phyloP scores from a whole-genome alignment of 2,888 invertebrate species.

The Endomychus coccineus region DNA sequence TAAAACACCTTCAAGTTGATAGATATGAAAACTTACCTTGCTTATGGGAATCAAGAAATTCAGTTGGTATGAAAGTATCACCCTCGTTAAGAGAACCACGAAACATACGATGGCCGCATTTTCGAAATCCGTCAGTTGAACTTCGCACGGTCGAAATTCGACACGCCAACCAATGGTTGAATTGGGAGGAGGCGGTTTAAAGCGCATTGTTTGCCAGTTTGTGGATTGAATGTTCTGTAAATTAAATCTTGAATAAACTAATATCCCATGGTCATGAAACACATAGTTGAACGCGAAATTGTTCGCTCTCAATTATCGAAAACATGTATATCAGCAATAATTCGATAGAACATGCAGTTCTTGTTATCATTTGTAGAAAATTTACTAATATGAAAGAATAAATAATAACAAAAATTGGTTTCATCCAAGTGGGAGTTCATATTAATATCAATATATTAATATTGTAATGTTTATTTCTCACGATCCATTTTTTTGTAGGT shows the following conservation, averaged over 20 bases:
- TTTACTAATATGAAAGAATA: too few species aligned
- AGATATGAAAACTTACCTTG: conserved; percentile 47
- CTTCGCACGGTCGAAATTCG: conserved; percentile 97
- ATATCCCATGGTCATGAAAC: too few species aligned
- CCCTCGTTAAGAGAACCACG: conserved; percentile 91
- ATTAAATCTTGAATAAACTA: conserved; percentile 17
- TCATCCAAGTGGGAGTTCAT: too few species aligned
- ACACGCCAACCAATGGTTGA: conserved; percentile 98
- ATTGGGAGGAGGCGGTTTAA: conserved; percentile 95
- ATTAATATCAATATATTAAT: too few species aligned
- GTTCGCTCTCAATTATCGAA: too few species aligned
- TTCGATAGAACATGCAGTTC: too few species aligned
- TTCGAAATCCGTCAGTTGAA: conserved; percentile 98
- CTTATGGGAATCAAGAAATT: conserved; percentile 97
- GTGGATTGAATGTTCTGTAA: conserved; percentile 94
- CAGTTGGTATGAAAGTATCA: conserved; percentile 91
- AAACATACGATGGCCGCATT: conserved; percentile 99
- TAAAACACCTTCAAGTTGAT: not conserved
- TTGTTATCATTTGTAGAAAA: too few species aligned
- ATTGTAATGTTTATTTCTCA: too few species aligned
- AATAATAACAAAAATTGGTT: too few species aligned
- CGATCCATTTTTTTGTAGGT: too few species aligned
- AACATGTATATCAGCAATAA: too few species aligned
- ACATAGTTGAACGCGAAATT: too few species aligned
- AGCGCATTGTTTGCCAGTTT: conserved; percentile 99